Base-by-base conservation (phyloP, 2,888 invertebrate genomes). In the Heliconius cydno region DNA sequence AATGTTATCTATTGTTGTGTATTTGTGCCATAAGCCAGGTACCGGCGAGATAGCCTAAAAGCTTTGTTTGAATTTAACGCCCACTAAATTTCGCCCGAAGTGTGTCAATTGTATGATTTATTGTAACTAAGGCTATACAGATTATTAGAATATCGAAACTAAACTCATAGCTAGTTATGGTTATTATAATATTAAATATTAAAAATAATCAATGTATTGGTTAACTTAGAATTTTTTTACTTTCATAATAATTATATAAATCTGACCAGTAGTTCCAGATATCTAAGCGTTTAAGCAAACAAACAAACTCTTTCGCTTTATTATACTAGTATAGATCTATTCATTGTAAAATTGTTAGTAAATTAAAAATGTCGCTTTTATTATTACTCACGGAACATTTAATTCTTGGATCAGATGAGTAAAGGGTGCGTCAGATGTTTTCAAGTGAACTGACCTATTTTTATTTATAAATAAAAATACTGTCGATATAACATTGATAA, bases 391-490 rank as follows among this genome's bases (percentile, higher is more conserved):
- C 52, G 52, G 3, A 71, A 30, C 28, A 12, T 15, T 41, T 25
- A 6, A 25, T 71, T 10, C 52, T 28, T 71, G 71, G 52, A 30
- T 52, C 52, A 46, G 52, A 30, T 52, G 72, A 73, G n/a, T 73
- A 73, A 73, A 22, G 30, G 30, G 22, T 73, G 72, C 52, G 72
- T 73, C 72, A 73, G n/a, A 30, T 57, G 22, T 57, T 73, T 73
- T 57, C 12, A 7, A 73, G 57, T 60, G 34, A 73, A 34, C 7
- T 73, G 72, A 60, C 72, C 72, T 73, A 73, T n/a, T 70, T 70
- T 25, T n/a, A 70, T 38, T 41, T 70, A n/a, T 70, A 70, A 41
- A 70, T 34, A 73, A 73, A 41, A 73, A n/a, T 34, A 57, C 30
- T 15, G 57, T 73, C 30, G 13, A 52, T 52, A 71, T 28, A 28